These are phyloP conservation scores for Eupithecia centaureata DNA, from an alignment of 2,888 invertebrate species.

Conservation along the genomic window DNA sequence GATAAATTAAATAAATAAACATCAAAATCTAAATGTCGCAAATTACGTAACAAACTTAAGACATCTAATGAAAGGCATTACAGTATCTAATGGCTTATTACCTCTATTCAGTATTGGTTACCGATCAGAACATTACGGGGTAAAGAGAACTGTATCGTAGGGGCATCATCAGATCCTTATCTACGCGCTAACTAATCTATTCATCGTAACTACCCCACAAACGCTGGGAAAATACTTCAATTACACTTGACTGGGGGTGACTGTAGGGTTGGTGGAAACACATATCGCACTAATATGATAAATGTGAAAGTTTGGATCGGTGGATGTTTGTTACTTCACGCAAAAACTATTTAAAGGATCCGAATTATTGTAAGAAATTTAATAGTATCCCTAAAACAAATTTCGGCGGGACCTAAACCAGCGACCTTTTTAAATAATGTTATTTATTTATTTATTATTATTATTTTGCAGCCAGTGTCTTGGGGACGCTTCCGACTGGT, in stretches of 20 bases:
- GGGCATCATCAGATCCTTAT: slow-evolving; percentile 63
- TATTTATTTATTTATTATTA: too few species aligned
- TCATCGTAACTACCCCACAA: slow-evolving; percentile 71
- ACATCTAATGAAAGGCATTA: not conserved
- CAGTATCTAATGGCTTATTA: not conserved
- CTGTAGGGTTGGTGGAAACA: not conserved
- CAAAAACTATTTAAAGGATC: too few species aligned
- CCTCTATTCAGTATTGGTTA: slow-evolving; percentile 3
- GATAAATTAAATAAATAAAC: too few species aligned
- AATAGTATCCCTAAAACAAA: too few species aligned
- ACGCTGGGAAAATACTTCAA: slow-evolving; percentile 77
- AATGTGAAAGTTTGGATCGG: not conserved
- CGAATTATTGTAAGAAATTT: too few species aligned
- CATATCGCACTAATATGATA: not conserved
- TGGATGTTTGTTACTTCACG: not conserved
- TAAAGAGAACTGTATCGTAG: slow-evolving; percentile 22
- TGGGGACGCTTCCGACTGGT: too few species aligned
- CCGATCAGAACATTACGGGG: not conserved
- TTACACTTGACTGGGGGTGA: slow-evolving; percentile 56
- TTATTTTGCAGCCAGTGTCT: too few species aligned
- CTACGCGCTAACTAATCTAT: slow-evolving; percentile 76
- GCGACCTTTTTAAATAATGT: too few species aligned
- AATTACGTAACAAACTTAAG: not conserved
- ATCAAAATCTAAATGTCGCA: too few species aligned
- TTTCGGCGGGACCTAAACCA: too few species aligned